phyloP scores from a whole-genome alignment of 2,888 invertebrate species.

The Gymnocheta viridis region DNA sequence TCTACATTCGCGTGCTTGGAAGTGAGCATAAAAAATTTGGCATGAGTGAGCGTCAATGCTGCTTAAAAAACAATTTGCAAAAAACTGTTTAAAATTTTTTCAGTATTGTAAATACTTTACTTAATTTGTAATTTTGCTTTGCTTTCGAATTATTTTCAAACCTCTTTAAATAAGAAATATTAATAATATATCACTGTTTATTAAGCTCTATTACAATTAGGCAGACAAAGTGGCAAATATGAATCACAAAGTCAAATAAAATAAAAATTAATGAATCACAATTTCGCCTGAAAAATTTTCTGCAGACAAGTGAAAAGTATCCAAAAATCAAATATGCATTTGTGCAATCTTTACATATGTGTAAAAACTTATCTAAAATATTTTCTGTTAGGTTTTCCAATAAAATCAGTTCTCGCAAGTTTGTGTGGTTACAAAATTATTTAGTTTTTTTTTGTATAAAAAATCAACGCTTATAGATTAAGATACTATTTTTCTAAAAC shows the following conservation, averaged over 20 bases:
- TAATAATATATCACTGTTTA: neutral
- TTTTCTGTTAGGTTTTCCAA: neutral
- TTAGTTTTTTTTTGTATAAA: too few relatives aligned
- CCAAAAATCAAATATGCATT: constrained; percentile 5
- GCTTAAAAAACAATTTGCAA: too few relatives aligned
- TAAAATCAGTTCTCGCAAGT: neutral
- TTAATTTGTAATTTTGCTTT: too few relatives aligned
- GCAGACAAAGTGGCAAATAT: neutral
- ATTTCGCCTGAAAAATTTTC: constrained; percentile 3
- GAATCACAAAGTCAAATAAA: constrained; percentile 7
- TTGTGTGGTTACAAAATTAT: too few relatives aligned
- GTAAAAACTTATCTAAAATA: neutral
- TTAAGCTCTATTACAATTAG: neutral
- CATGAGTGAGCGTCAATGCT: too few relatives aligned
- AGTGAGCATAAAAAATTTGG: too few relatives aligned
- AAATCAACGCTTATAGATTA: too few relatives aligned
- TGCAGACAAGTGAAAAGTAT: constrained; percentile 30
- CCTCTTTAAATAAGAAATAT: neutral
- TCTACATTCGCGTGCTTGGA: too few relatives aligned
- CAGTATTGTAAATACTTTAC: too few relatives aligned
- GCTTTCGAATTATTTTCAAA: too few relatives aligned
- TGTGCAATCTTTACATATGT: neutral
- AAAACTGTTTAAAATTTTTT: too few relatives aligned
- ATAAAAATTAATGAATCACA: constrained; percentile 31
- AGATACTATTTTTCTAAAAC: too few relatives aligned